Evolutionary conservation across 2,113 vertebrate species (phyloP).

Genomic region (Rissa tridactyla): DNA sequence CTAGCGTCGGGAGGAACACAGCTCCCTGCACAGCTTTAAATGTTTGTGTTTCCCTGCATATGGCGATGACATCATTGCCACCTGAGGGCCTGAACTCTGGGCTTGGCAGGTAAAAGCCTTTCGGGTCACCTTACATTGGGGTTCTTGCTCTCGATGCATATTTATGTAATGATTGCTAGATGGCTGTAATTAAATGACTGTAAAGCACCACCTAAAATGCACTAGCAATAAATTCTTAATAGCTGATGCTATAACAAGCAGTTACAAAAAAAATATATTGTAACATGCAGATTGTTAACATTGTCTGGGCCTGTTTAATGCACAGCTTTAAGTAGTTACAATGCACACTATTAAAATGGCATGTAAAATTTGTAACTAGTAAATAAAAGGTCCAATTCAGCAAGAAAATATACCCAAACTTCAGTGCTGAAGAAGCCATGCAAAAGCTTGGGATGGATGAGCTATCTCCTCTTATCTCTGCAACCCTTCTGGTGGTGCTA

Average conservation of each 20-base stretch:
- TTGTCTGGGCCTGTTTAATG: constrained; percentile 15
- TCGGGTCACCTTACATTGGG: not conserved
- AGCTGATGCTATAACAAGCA: constrained; percentile 18
- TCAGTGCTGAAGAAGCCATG: not conserved
- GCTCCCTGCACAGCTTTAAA: constrained; percentile 45
- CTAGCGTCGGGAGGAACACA: not conserved
- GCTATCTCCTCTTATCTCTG: not conserved
- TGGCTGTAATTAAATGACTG: constrained; percentile 46
- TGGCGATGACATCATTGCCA: constrained; percentile 55
- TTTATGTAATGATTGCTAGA: constrained; percentile 36
- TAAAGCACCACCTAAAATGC: constrained; percentile 49
- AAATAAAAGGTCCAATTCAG: constrained; percentile 13
- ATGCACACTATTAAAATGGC: constrained; percentile 12
- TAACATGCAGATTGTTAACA: constrained; percentile 44
- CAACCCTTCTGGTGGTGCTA: not conserved
- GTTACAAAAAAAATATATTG: not conserved
- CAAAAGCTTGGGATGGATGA: not conserved
- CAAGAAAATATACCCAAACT: not conserved
- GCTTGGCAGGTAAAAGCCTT: constrained; percentile 58
- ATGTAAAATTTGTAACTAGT: constrained; percentile 26
- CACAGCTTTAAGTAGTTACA: constrained; percentile 28
- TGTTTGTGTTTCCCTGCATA: constrained; percentile 12
- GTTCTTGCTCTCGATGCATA: not conserved
- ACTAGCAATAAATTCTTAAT: constrained; percentile 57
- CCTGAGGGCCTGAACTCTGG: constrained; percentile 27